Conservation (phyloP, 2,797 vertebrate species). For the Cossypha niveicapilla region DNA sequence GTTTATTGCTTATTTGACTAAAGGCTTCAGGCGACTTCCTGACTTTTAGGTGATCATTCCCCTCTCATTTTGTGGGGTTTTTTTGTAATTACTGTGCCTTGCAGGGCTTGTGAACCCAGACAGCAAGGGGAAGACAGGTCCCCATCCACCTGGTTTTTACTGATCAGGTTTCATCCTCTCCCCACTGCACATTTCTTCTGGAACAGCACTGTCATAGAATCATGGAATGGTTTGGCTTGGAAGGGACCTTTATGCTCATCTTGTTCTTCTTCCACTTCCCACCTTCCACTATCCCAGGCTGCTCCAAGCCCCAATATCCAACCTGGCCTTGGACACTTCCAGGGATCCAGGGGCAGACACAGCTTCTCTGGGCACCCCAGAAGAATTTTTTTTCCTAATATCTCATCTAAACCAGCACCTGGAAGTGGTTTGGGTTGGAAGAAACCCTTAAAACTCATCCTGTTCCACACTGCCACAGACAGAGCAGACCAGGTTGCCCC, state of each 20-base stretch:
- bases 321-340: rapidly evolving
- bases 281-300: neutral
- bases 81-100: neutral
- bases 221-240: neutral
- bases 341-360: neutral
- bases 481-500: neutral
- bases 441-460: neutral
- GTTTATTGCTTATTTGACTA: neutral
- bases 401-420: too few relatives aligned
- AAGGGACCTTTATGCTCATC: neutral
- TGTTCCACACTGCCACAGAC: neutral
- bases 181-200: rapidly evolving
- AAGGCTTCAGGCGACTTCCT: neutral
- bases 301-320: neutral
- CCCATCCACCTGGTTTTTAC: neutral
- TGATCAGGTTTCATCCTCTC: neutral
- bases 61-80: neutral
- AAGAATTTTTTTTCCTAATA: too few relatives aligned
- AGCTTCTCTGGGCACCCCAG: neutral
- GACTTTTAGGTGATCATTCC: neutral
- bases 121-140: neutral
- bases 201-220: rapidly evolving
- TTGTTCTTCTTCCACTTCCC: too few relatives aligned
- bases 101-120: neutral
- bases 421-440: too few relatives aligned